Conservation (phyloP, 1,140 invertebrate genomes). For the Drosophila orosa region DNA sequence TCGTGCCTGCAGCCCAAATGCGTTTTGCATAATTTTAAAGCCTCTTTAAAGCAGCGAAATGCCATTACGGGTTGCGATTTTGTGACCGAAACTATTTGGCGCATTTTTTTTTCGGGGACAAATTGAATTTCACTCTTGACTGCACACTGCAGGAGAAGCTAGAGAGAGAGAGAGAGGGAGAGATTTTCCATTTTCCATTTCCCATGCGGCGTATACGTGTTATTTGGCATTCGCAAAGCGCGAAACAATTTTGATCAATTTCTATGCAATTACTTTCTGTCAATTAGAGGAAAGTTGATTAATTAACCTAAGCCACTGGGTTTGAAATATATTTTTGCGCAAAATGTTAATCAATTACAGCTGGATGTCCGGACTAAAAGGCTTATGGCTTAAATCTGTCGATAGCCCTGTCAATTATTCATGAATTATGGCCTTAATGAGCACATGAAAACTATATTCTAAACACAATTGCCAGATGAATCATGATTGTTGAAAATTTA, state of each 20-base stretch:
- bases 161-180: neutral
- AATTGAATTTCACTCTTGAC: slow-evolving; percentile 70
- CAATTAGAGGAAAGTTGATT: slow-evolving; percentile 64
- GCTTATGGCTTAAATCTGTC: slow-evolving; percentile 28
- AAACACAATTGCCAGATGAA: slow-evolving; percentile 19
- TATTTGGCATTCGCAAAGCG: slow-evolving; percentile 47
- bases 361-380: slow-evolving; percentile 6
- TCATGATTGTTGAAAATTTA: slow-evolving; percentile 16
- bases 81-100: slow-evolving; percentile 54
- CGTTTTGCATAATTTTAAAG: slow-evolving; percentile 72
- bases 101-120: slow-evolving; percentile 25
- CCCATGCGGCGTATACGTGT: slow-evolving; percentile 61
- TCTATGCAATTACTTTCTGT: slow-evolving; percentile 35
- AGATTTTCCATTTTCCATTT: slow-evolving; percentile 17
- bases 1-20: slow-evolving; percentile 68
- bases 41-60: slow-evolving; percentile 53
- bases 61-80: slow-evolving; percentile 52
- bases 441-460: slow-evolving; percentile 3
- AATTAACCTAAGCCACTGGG: slow-evolving; percentile 50
- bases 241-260: slow-evolving; percentile 39
- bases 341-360: slow-evolving; percentile 40
- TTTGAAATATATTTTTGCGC: slow-evolving; percentile 18
- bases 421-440: slow-evolving; percentile 5
- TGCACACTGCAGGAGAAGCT: neutral
- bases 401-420: slow-evolving; percentile 22